Evolutionary conservation across 2,797 vertebrate genomes (phyloP).

Genomic region (Chloroceryle inda): DNA sequence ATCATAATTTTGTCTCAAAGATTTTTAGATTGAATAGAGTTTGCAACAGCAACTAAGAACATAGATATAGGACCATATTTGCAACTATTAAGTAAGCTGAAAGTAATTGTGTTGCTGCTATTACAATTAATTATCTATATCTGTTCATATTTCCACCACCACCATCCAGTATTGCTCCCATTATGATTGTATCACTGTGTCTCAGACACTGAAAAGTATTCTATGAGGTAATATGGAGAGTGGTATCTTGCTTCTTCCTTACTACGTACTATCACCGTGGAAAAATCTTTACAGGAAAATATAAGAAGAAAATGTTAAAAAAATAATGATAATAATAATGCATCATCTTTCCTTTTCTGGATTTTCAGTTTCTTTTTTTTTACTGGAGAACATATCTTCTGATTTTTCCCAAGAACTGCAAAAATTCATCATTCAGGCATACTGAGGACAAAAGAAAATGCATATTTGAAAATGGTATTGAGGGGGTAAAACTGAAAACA

Average conservation of each 20-base stretch:
- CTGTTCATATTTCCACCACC: neutral
- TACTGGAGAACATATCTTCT: neutral
- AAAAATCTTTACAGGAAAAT: neutral
- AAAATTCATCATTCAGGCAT: neutral
- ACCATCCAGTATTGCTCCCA: neutral
- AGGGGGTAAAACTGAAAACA: neutral
- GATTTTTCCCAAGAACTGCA: neutral
- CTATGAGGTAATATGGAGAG: neutral
- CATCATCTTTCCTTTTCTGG: neutral
- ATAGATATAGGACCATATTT: neutral
- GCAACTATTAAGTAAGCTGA: neutral
- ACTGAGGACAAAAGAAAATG: neutral
- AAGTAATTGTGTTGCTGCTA: neutral
- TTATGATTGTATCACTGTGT: neutral
- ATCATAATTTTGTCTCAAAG: neutral
- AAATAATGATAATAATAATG: neutral
- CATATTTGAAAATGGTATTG: neutral
- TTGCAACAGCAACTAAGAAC: neutral
- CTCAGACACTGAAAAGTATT: neutral
- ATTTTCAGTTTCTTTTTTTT: neutral
- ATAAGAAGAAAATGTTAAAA: neutral
- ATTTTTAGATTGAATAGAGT: neutral
- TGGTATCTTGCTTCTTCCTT: neutral
- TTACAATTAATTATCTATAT: conserved; percentile 1
- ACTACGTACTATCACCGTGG: neutral